Evolutionary conservation across 2,888 invertebrate genomes (phyloP), one percentile per base, ranked within the genome.

Genomic region (Orthosia gracilis): DNA sequence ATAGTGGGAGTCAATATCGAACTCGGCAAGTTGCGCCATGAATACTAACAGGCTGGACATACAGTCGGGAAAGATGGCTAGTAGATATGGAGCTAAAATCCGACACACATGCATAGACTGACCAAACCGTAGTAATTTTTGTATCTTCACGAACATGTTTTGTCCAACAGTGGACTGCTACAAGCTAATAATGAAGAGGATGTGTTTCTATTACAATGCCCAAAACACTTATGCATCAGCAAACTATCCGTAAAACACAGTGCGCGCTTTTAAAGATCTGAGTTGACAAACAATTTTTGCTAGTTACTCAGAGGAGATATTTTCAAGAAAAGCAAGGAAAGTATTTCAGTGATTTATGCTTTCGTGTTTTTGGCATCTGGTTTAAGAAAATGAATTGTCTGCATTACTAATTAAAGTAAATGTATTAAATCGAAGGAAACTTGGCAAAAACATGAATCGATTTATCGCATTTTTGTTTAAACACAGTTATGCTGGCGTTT

Each of bases 1-100:
- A 89, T 89, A 87, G 88, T 83, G 83, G 67, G 82, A 88, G 88
- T 89, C 91, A 89, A 92, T 87, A 85, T 72, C 86, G 80, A 78
- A 82, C 82, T 64, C 62, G 47, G 72, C 62, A 65, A 70, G 72
- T 72, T 79, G 76, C 73, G 79, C 65, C 68, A 76, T 87, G 86
- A 87, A 87, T 87, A 85, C 84, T 84, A 87, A 87, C 47, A 47
- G 7, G 40, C 11, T 4, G 21, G 69, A 82, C 86, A 73, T 61
- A 87, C 76, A 52, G 62, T 7, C 54, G 4, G 9, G 26, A 58
- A 47, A 61, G 13, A 64, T 21, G 12, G 57, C 9, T 2, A 63
- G 23, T 65, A 4, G 3, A 15, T 23, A 3, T 2, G 52, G 15
- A 15, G 11, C 40, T 17, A 23, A 45, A 23, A 18, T 18, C 18